Base-by-base conservation (phyloP, 2,113 vertebrate species). In the Promerops cafer region DNA sequence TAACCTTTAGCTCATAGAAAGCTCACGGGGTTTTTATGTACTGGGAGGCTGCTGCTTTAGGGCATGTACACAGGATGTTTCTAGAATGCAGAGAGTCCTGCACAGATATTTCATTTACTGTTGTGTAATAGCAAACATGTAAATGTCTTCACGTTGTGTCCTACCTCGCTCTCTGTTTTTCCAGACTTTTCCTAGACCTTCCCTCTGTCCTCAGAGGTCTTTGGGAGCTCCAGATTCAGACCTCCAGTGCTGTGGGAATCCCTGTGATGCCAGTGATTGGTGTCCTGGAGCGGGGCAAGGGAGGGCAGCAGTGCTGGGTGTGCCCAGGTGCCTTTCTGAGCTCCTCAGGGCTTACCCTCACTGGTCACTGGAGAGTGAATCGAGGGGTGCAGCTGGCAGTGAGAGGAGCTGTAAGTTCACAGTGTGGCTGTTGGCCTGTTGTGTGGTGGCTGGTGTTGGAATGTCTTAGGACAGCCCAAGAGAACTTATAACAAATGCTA, bases 321-420 rank as follows among this genome's bases (percentile, higher is more conserved):
- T 23, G 49, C 33, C 30, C 13, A 47, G 47, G 16, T 49, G 16
- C 54, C 3, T 82, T 83, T 71, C 35, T 52, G 61, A 72, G 30
- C 15, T 40, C 30, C 12, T 5, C 35, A 49, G 6, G 0, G 3
- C 5, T 40, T 70, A 9, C 16, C 2, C 0, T 39, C 20, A 26
- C 42, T 78, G 63, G 8, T 42, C 27, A 7, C 45, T 83, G 74
- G 16, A 42, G 53, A 17, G 8, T 13, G 44, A 27, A 19, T 68
- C 3, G 26, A 42, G 47, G 33, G 49, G 13, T 23, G 13, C 65
- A 33, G 22, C 21, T 82, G 65, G 47, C 30, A 77, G 11, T 10
- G 12, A 68, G 44, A 19, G 49, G 60, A 60, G 35, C 31, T 85
- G 35, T 11, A 13, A 35, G 30, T 33, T 53, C 39, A 30, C 47